Conservation (phyloP, 2,888 invertebrate species). For the Cremastinae sp. region DNA sequence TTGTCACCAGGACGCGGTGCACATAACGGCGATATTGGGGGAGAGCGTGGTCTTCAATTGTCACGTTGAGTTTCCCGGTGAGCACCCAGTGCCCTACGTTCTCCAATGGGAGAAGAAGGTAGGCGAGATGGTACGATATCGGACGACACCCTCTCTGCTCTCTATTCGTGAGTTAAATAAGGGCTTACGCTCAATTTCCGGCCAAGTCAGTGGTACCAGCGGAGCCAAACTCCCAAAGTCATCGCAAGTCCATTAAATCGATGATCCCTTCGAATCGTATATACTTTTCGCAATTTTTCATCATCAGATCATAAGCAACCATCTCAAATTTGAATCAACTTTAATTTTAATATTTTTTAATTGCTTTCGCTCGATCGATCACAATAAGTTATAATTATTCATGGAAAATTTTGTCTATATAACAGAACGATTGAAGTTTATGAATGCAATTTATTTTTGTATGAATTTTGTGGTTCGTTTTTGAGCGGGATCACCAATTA, state of each 20-base stretch:
- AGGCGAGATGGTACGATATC: constrained; percentile 96
- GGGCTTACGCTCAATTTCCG: constrained; percentile 73
- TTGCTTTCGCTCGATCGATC: no score
- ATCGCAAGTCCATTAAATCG: not conserved
- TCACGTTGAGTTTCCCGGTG: constrained; percentile 97
- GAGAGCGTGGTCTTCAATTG: constrained; percentile 99
- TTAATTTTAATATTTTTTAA: no score
- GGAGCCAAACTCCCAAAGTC: constrained; percentile 12
- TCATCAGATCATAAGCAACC: no score
- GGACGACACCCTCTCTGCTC: constrained; percentile 79
- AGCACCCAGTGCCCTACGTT: constrained; percentile 97
- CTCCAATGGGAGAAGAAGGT: constrained; percentile 99
- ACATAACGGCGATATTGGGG: constrained; percentile 98
- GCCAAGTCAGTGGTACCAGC: constrained; percentile 67
- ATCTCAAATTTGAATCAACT: no score
- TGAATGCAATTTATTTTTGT: not conserved
- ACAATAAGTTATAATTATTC: no score
- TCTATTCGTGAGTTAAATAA: constrained; percentile 79
- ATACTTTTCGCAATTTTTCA: no score
- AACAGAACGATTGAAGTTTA: no score
- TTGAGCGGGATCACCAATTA: no score
- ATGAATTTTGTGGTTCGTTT: not conserved
- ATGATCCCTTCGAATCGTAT: no score
- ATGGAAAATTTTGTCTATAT: no score
- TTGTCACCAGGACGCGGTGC: constrained; percentile 94